Conservation (phyloP, 2,113 vertebrate species). For the Hiodon alosoides region DNA sequence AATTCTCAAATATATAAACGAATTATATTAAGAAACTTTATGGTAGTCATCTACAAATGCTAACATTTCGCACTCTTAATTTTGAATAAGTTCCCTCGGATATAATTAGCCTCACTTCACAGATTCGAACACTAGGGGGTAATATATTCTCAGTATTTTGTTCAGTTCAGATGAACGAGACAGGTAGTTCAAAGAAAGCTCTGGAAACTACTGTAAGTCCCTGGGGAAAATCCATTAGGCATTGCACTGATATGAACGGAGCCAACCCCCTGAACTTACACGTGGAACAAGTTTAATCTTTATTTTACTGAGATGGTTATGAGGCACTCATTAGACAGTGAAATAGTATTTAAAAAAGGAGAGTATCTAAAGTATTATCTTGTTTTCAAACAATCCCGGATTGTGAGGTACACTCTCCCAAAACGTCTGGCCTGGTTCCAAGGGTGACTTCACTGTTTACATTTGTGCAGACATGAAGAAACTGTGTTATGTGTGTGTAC, state of each 20-base stretch:
- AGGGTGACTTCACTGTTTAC: constrained; percentile 21
- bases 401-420: not conserved
- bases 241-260: not conserved
- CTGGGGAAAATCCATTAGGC: not conserved
- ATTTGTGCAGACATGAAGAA: constrained; percentile 9
- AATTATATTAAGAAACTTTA: too few relatives aligned
- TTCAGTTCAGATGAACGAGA: not conserved
- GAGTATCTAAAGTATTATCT: not conserved
- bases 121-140: constrained; percentile 6
- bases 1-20: too few relatives aligned
- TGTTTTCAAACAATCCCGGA: not conserved
- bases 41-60: too few relatives aligned
- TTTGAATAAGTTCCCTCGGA: not conserved
- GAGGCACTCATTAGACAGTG: not conserved
- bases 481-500: not conserved
- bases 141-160: not conserved
- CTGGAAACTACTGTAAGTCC: not conserved
- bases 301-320: not conserved
- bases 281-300: too few relatives aligned
- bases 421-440: constrained; percentile 1
- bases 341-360: not conserved
- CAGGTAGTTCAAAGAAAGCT: constrained; percentile 15
- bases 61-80: too few relatives aligned
- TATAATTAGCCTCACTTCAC: not conserved
- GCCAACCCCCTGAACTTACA: too few relatives aligned